Evolutionary conservation across 2,888 invertebrate species (phyloP), one percentile per base, ranked within the genome.

Genomic region (Campaea margaritaria): DNA sequence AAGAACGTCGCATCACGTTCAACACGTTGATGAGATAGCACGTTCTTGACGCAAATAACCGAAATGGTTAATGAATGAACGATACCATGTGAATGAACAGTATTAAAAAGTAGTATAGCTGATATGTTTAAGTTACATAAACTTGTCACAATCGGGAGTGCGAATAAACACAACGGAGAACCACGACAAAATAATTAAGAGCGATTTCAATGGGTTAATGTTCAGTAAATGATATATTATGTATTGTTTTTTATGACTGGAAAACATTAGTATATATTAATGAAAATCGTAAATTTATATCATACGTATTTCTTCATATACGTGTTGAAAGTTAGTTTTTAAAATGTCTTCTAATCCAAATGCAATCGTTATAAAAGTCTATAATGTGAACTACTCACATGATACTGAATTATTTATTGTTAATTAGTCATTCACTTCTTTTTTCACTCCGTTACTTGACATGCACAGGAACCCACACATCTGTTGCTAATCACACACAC

Each of bases 371-470:
- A 31, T 10, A 9, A 48, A 38, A 21, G 15, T n/a, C 9, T 47
- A 12, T 48, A 38, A 16, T 38, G 16, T 2, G 10, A 31, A 13
- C n/a, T 36, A 45, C n/a, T 31, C 8, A 39, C 48, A 48, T 39
- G 16, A 47, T 11, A 36, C 12, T 31, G 21, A 36, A n/a, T 13
- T 27, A 39, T 21, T 7, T 9, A 42, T 82, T 83, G 77, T 78
- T 73, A 70, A 39, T 39, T 39, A 77, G 89, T 91, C 91, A 91
- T 91, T 91, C 91, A 90, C 91, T 91, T 91, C 91, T 88, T 91
- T 88, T 90, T 84, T 76, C 82, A 82, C 78, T 83, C 85, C 69
- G 66, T 69, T 73, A 63, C 55, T 69, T 67, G 55, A 39, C 83
- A 84, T 82, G 82, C 84, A 83, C 72, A 79, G 78, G 61, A 68